Percentiles rank a stretch among this genome's conserved stretches.
Evolutionary conservation across 2,113 vertebrate species (phyloP).

Genomic region (Cricetomys ansorgei): DNA sequence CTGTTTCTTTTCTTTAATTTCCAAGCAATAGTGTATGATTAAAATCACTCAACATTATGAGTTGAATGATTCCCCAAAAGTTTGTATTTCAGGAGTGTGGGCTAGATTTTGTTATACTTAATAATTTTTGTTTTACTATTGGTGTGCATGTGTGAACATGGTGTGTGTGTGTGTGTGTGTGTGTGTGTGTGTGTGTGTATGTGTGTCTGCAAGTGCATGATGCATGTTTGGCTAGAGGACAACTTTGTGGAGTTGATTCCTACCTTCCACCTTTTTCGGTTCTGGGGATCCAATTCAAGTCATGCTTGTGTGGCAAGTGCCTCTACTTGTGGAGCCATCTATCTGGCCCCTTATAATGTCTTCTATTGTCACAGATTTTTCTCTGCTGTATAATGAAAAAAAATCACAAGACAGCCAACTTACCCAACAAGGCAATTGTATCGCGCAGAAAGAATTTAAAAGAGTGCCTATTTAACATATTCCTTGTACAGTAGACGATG

Average conservation of each 20-base stretch:
- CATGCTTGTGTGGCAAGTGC: neutral
- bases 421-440: slow-evolving; percentile 49
- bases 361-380: slow-evolving; percentile 78
- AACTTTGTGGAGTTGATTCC: neutral
- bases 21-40: slow-evolving; percentile 43
- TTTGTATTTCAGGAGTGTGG: slow-evolving; percentile 74
- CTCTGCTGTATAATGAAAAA: slow-evolving; percentile 52
- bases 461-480: slow-evolving; percentile 62
- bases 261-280: neutral
- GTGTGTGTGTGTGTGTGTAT: neutral
- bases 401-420: slow-evolving; percentile 35
- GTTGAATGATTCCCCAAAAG: slow-evolving; percentile 62
- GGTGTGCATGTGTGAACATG: neutral
- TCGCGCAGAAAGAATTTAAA: slow-evolving; percentile 34
- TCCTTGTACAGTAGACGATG: slow-evolving; percentile 34
- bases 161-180: neutral
- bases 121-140: neutral
- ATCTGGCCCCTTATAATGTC: neutral
- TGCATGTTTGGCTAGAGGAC: neutral
- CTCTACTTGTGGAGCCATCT: neutral
- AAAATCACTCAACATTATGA: slow-evolving; percentile 66
- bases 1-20: slow-evolving; percentile 78
- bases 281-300: neutral
- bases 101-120: slow-evolving; percentile 61
- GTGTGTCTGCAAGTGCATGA: neutral